Base-by-base conservation (phyloP, 1,140 invertebrate species). In the Zaprionus tsacasi region DNA sequence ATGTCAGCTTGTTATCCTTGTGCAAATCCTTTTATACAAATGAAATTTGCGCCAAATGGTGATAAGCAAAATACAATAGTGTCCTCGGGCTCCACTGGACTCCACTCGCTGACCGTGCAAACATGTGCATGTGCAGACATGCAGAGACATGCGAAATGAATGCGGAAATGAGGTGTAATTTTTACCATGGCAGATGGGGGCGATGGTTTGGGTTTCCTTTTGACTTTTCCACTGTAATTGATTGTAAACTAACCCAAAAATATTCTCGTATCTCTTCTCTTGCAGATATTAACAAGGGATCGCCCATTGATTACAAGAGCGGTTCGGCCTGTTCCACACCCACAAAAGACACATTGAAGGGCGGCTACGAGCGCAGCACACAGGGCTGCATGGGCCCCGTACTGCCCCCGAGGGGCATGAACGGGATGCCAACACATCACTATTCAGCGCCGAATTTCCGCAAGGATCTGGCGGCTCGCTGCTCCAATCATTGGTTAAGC, bases 401-500 rank as follows among this genome's bases (percentile, higher is more conserved):
- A 36, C 93, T 96, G 63, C 96, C 96, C 72, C 95, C 96, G 75
- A 94, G 96, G 70, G 96, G 96, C 91, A 93, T 96, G 76, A 94
- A 91, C 81, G 91, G 92, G 15, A 59, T 92, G 77, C 90, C 91
- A 25, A 75, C 92, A 30, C 91, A 92, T 79, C 91, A 92, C 69
- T 93, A 93, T 57, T 93, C 92, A 76, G 91, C 92, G 71, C 92
- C 92, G 58, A 97, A 98, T 92, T 97, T 98, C 90, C 96, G 97
- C 87, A 98, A 98, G 94, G 96, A 96, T 75, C 94, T 97, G 78
- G 95, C 96, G 27, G 97, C 96, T 40, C 95, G 95, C 92, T 98
- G 97, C 93, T 96, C 96, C 58, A 98, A 97, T 97, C 97, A 97
- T 93, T 97, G 97, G 92, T 96, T 97, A 57, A 97, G 97, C 25